Evolutionary conservation across 1,140 invertebrate species (phyloP).

Genomic region (Pseudomyrmex concolor): DNA sequence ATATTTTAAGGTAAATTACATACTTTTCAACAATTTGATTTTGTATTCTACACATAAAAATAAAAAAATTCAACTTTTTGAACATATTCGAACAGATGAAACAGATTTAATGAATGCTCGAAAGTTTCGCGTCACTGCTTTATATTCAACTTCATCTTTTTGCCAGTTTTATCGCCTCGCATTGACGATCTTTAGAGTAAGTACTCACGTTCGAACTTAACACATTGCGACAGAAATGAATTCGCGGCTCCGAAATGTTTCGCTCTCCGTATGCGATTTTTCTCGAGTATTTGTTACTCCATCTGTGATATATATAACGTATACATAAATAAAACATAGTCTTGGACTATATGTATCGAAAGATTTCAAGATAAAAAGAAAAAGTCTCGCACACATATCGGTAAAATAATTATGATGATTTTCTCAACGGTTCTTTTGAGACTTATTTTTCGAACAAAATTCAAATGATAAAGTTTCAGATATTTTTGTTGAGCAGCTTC

Average conservation of each 20-base stretch:
- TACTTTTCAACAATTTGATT: too few species aligned
- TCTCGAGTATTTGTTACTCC: constrained; percentile 47
- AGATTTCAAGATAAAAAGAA: background rate
- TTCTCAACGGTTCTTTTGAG: background rate
- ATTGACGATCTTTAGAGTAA: constrained; percentile 5
- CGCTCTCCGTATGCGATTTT: constrained; percentile 21
- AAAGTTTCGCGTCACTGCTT: constrained; percentile 44
- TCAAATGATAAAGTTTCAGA: background rate
- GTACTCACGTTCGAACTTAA: constrained; percentile 50
- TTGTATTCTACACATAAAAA: background rate
- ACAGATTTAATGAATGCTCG: background rate
- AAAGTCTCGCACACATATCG: background rate
- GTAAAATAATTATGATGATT: background rate
- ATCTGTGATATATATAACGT: background rate
- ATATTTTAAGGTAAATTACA: too few species aligned
- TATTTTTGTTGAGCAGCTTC: background rate
- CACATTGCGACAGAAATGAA: constrained; percentile 46
- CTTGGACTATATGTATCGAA: background rate
- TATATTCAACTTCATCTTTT: constrained; percentile 39
- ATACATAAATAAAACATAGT: background rate
- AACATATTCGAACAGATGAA: background rate
- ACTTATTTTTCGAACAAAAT: background rate
- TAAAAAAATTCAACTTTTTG: background rate
- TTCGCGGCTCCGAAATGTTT: constrained; percentile 18
- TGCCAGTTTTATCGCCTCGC: constrained; percentile 1